A percentile compares a stretch with the other conserved stretches of the same genome.
These are phyloP conservation scores for Lasiurus cinereus DNA, from an alignment of 2,113 vertebrate species.

Conservation along the genomic window DNA sequence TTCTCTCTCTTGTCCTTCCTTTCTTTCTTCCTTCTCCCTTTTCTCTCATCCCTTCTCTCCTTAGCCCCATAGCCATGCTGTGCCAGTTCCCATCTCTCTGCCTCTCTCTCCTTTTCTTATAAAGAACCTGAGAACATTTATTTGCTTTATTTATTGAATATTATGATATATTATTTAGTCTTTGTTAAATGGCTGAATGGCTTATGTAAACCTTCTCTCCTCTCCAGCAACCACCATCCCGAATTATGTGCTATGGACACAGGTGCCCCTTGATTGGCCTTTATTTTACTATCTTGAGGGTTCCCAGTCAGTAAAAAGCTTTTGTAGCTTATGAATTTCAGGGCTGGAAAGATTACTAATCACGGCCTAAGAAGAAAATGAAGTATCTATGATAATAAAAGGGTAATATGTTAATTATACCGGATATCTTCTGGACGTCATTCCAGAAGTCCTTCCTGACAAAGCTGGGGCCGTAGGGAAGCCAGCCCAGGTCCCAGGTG, in stretches of 20 bases:
- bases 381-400: no score
- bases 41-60: not conserved
- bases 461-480: no score
- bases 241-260: not conserved
- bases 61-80: rapidly evolving
- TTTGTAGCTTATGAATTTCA: not conserved
- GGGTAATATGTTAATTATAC: no score
- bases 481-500: no score
- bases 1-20: not conserved
- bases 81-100: not conserved
- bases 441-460: no score
- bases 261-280: not conserved
- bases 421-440: no score
- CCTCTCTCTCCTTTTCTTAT: not conserved
- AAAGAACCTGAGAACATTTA: not conserved
- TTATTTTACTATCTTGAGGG: not conserved
- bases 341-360: not conserved
- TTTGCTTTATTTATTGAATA: not conserved
- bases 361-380: not conserved
- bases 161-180: not conserved
- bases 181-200: not conserved
- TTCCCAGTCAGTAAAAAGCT: not conserved
- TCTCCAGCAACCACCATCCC: not conserved
- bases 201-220: not conserved
- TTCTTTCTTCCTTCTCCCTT: not conserved